Conservation (phyloP, 1,140 invertebrate species). For the Tetramorium simillimum region DNA sequence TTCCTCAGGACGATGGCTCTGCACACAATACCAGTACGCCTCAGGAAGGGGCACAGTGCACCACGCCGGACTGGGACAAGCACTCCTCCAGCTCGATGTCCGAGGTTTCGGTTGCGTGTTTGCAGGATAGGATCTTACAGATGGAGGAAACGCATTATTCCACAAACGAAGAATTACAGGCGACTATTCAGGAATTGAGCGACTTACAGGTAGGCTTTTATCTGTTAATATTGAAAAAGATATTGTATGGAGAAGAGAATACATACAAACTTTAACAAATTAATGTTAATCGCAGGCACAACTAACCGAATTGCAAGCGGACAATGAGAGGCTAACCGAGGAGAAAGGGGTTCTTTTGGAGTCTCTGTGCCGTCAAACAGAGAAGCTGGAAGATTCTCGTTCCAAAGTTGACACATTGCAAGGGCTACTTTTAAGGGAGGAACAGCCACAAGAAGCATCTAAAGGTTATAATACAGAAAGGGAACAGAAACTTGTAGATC, state of each 20-base stretch:
- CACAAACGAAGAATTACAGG: conserved; percentile 98
- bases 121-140: conserved; percentile 96
- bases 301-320: conserved; percentile 93
- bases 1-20: conserved; percentile 81
- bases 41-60: conserved; percentile 87
- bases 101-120: conserved; percentile 95
- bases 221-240: background rate
- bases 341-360: conserved; percentile 96
- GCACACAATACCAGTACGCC: conserved; percentile 80
- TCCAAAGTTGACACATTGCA: conserved; percentile 91
- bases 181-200: conserved; percentile 95
- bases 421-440: conserved; percentile 89
- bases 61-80: conserved; percentile 94
- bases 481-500: conserved; percentile 93
- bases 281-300: conserved; percentile 86
- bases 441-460: conserved; percentile 86
- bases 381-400: conserved; percentile 94
- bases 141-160: conserved; percentile 88
- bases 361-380: conserved; percentile 96
- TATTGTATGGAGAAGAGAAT: background rate
- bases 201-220: conserved; percentile 89
- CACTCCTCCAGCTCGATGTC: conserved; percentile 93
- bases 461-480: conserved; percentile 88
- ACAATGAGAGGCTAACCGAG: conserved; percentile 94
- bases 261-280: background rate